A percentile compares a stretch with the other conserved stretches of the same genome.
Conservation (phyloP, 2,797 vertebrate genomes). For the Takifugu rubripes region DNA sequence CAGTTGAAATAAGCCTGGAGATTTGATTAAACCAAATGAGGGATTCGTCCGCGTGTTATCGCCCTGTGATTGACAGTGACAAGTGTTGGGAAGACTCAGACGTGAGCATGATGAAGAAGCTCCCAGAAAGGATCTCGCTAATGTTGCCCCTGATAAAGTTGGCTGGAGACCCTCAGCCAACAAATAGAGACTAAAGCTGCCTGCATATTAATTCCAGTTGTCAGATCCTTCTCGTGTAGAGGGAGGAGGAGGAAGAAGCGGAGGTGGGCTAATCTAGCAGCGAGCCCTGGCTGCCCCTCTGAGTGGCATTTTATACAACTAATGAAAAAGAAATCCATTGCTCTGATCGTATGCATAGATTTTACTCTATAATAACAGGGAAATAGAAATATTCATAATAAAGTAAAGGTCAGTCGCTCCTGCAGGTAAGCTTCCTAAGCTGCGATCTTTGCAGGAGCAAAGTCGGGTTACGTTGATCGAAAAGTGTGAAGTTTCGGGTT, state of each 20-base stretch:
- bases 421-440: conserved; percentile 93
- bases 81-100: conserved; percentile 88
- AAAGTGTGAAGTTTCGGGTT: conserved; percentile 49
- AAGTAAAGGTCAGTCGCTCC: conserved; percentile 95
- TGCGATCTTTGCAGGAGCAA: conserved; percentile 90
- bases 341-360: conserved; percentile 87
- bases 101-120: conserved; percentile 94
- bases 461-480: conserved; percentile 65
- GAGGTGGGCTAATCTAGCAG: conserved; percentile 62
- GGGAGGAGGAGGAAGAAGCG: conserved; percentile 34
- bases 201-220: conserved; percentile 93
- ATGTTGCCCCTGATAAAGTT: conserved; percentile 96
- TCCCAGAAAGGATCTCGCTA: conserved; percentile 94
- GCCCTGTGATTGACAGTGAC: conserved; percentile 99
- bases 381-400: conserved; percentile 98
- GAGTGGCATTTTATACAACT: conserved; percentile 91
- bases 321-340: conserved; percentile 87
- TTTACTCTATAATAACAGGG: conserved; percentile 91
- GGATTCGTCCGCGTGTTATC: conserved; percentile 98
- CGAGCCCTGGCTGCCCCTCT: conserved; percentile 62
- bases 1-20: conserved; percentile 97
- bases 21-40: conserved; percentile 99
- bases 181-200: conserved; percentile 81
- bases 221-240: conserved; percentile 69
- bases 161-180: conserved; percentile 85